These are phyloP conservation scores for Heteromyza rotundicornis DNA, from an alignment of 2,888 invertebrate species.

Conservation along the genomic window DNA sequence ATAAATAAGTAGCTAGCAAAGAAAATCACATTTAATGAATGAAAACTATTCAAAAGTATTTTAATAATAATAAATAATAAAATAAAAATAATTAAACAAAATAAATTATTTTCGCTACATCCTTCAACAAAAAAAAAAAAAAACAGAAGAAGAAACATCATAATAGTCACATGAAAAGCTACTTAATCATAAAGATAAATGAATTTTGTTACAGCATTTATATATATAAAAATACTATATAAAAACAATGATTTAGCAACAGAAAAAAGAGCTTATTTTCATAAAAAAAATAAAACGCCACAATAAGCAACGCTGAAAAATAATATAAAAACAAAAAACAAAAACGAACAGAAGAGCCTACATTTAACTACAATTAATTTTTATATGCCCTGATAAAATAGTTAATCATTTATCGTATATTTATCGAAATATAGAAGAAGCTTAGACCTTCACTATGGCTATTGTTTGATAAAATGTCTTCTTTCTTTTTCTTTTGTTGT, in stretches of 20 bases:
- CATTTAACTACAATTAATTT: too few relatives aligned
- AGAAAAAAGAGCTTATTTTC: neutral
- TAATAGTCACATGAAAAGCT: neutral
- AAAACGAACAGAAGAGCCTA: too few relatives aligned
- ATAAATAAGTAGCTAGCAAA: conserved; percentile 5
- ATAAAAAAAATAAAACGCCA: neutral
- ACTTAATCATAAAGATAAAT: neutral
- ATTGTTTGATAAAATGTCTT: too few relatives aligned
- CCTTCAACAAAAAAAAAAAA: too few relatives aligned
- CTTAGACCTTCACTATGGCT: too few relatives aligned
- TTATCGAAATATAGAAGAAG: too few relatives aligned
- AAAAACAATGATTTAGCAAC: neutral
- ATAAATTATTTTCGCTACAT: conserved; percentile 7
- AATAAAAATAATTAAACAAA: conserved; percentile 7
- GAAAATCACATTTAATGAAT: neutral
- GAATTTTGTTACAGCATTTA: neutral
- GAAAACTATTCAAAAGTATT: neutral
- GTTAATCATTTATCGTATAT: neutral
- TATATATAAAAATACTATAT: neutral
- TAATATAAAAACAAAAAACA: neutral
- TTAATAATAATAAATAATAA: too few relatives aligned
- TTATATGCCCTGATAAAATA: too few relatives aligned
- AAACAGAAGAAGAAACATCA: too few relatives aligned
- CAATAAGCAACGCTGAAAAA: neutral
- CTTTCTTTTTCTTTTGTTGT: too few relatives aligned